Evolutionary conservation across 2,888 invertebrate species (phyloP).

Genomic region (Lasius fuliginosus): DNA sequence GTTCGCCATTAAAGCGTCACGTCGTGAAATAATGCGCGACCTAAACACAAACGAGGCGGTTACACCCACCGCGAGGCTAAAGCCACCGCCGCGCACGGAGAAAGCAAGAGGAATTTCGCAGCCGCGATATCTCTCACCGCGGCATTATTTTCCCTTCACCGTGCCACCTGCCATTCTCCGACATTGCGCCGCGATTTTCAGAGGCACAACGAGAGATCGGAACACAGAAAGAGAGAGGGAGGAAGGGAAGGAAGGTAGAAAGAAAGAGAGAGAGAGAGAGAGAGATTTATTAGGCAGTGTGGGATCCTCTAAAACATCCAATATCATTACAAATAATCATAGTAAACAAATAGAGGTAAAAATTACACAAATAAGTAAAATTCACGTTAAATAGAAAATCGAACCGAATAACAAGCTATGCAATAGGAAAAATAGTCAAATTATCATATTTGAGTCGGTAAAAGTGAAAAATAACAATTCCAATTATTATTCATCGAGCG

Average conservation of each 20-base stretch:
- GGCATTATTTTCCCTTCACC: constrained; percentile 76
- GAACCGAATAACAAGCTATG: background rate
- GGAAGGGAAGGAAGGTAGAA: constrained; percentile 25
- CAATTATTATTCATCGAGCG: constrained; percentile 10
- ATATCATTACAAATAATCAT: background rate
- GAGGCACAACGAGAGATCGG: constrained; percentile 57
- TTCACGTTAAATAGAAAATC: background rate
- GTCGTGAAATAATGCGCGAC: constrained; percentile 72
- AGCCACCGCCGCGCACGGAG: constrained; percentile 66
- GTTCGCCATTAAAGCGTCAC: constrained; percentile 72
- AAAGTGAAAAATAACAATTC: constrained; percentile 25
- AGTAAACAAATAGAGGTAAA: background rate
- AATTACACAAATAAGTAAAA: background rate
- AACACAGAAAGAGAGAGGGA: constrained; percentile 23
- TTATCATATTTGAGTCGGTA: background rate
- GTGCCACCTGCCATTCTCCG: constrained; percentile 74
- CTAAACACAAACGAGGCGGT: constrained; percentile 68
- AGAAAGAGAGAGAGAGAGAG: constrained; percentile 37
- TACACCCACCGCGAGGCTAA: constrained; percentile 72
- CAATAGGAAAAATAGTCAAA: background rate
- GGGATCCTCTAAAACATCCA: background rate
- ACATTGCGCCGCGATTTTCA: constrained; percentile 76
- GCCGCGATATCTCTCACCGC: constrained; percentile 70
- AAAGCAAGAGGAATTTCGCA: constrained; percentile 77
- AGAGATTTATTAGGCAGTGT: background rate